phyloP scores from a whole-genome alignment of 2,888 invertebrate genomes.

The Ophion slaviceki region DNA sequence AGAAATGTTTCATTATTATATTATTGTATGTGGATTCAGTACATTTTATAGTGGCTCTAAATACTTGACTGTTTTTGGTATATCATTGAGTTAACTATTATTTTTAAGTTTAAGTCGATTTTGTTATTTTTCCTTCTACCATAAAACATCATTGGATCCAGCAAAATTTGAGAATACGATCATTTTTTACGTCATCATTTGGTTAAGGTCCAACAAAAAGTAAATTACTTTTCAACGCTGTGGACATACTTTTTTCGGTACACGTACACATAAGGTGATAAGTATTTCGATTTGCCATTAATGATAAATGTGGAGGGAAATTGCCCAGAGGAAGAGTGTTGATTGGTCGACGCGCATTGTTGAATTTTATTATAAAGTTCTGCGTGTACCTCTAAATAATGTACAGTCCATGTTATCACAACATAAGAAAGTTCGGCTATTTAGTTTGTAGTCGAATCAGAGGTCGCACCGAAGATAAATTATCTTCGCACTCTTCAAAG shows the following conservation, averaged over 20 bases:
- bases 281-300: conserved; percentile 59
- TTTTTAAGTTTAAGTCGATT: not conserved
- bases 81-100: not conserved
- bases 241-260: conserved; percentile 5
- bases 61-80: not conserved
- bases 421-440: conserved; percentile 5
- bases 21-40: not conserved
- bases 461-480: conserved; percentile 34
- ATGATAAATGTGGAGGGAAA: conserved; percentile 59
- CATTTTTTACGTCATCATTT: not conserved
- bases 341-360: conserved; percentile 4
- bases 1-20: not conserved
- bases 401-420: conserved; percentile 26
- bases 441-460: conserved; percentile 33
- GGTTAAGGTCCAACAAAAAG: not conserved
- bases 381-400: conserved; percentile 52
- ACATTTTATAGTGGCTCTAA: not conserved
- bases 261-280: conserved; percentile 52
- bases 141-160: not conserved
- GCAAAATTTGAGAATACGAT: not conserved
- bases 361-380: conserved; percentile 44
- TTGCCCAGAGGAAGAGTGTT: not conserved
- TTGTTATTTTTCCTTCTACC: not conserved
- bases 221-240: not conserved
- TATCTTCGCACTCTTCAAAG: conserved; percentile 53